A percentile compares a stretch with the other conserved stretches of the same genome.
Conservation (phyloP, 2,797 vertebrate species). For the Tapirus indicus region DNA sequence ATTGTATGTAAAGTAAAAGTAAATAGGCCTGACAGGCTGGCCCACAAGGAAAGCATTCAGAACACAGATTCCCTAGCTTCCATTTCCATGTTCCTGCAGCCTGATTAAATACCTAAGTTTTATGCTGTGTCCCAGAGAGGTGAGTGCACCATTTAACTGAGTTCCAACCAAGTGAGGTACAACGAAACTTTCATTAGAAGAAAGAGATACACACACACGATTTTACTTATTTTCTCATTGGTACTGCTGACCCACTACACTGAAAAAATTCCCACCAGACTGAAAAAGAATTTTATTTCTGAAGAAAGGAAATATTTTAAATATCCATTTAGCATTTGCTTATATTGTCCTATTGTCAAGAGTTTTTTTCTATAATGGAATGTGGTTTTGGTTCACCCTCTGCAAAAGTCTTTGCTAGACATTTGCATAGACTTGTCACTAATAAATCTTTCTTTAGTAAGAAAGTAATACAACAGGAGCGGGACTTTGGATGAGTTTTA, state of each 20-base stretch:
- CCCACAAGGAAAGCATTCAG: neutral
- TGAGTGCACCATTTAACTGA: neutral
- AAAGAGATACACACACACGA: neutral
- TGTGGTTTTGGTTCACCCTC: neutral
- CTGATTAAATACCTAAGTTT: neutral
- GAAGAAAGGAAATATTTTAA: slow-evolving; percentile 55
- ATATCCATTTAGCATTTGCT: neutral
- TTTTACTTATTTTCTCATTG: neutral
- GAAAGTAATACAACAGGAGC: neutral
- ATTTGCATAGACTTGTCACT: neutral
- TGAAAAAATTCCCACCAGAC: slow-evolving; percentile 32
- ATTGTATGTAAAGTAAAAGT: neutral
- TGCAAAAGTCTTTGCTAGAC: neutral
- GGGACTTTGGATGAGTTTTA: neutral
- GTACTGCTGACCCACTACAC: neutral
- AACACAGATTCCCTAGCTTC: neutral
- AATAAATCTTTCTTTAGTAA: neutral
- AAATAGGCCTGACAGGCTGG: neutral
- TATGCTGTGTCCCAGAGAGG: neutral
- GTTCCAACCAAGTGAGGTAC: neutral
- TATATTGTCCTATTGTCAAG: slow-evolving; percentile 41
- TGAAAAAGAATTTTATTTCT: slow-evolving; percentile 34
- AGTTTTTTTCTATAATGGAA: neutral
- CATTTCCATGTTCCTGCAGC: neutral
- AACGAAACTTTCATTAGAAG: neutral